phyloP scores from a whole-genome alignment of 1,140 invertebrate genomes.

The Aphaenogaster floridana region DNA sequence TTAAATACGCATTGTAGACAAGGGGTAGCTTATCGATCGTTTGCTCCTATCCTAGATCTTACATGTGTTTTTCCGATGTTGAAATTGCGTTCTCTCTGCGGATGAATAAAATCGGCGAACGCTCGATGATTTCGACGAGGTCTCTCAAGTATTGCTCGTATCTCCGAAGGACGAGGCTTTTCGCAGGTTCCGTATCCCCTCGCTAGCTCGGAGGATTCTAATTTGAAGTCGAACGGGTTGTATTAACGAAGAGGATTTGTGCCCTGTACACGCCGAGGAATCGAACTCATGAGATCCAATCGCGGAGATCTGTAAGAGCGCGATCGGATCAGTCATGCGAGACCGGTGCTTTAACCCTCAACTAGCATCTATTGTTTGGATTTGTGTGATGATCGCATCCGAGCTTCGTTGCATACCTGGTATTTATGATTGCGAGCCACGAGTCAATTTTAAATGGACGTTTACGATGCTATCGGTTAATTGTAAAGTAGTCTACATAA shows the following conservation, averaged over 20 bases:
- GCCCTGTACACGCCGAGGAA: background rate
- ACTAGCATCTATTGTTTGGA: conserved; percentile 54
- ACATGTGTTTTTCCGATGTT: background rate
- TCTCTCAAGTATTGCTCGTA: background rate
- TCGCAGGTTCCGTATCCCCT: background rate
- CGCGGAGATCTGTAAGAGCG: conserved; percentile 31
- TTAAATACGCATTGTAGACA: too few species aligned
- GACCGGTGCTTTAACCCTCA: conserved; percentile 55
- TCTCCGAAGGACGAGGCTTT: background rate
- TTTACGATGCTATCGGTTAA: conserved; percentile 31
- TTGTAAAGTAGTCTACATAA: conserved; percentile 7
- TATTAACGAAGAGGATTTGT: conserved; percentile 34
- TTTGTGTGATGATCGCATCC: conserved; percentile 45
- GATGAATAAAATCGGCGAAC: background rate
- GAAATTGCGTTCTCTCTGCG: background rate
- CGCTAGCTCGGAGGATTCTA: conserved; percentile 6
- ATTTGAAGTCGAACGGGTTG: background rate
- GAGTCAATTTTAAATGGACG: conserved; percentile 29
- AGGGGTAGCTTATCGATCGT: too few species aligned
- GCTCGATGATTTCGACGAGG: background rate
- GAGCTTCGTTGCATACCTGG: conserved; percentile 12
- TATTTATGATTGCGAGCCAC: conserved; percentile 48
- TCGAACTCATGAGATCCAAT: conserved; percentile 34
- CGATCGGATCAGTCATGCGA: conserved; percentile 51
- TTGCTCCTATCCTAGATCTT: too few species aligned